phyloP scores from a whole-genome alignment of 2,113 vertebrate species.

The Anarhynchus alexandrinus region DNA sequence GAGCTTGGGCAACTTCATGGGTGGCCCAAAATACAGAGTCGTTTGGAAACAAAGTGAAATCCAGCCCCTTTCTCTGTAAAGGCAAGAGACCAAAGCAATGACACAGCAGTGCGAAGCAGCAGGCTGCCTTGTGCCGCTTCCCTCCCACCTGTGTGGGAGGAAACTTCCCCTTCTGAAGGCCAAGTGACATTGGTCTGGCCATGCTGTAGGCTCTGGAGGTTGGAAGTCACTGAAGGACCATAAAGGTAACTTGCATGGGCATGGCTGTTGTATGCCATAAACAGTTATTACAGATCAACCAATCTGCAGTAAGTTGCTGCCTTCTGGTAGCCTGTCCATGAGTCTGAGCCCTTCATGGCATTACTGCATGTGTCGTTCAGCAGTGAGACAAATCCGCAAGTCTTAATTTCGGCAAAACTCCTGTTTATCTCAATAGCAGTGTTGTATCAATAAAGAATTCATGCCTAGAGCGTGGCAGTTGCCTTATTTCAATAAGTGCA shows the following conservation, averaged over 20 bases:
- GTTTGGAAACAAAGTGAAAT: background rate
- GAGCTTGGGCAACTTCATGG: conserved; percentile 19
- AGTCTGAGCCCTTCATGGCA: background rate
- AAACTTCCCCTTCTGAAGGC: background rate
- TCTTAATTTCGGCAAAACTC: background rate
- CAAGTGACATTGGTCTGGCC: background rate
- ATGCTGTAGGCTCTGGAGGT: background rate
- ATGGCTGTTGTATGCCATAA: background rate
- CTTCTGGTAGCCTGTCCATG: background rate
- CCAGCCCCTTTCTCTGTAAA: background rate
- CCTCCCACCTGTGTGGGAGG: background rate
- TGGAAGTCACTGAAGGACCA: background rate
- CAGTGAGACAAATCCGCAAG: background rate
- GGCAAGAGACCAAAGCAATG: conserved; percentile 4
- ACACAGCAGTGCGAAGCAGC: background rate
- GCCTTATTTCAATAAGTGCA: background rate
- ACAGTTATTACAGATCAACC: background rate
- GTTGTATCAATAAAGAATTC: background rate
- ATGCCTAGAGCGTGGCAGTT: background rate
- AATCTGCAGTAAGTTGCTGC: background rate
- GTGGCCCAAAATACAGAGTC: conserved; percentile 16
- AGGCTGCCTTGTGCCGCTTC: background rate
- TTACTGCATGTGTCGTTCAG: background rate
- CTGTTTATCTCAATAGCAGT: background rate
- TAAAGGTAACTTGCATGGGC: background rate